A percentile compares a stretch with the other conserved stretches of the same genome.
These are phyloP conservation scores for Rhizomys pruinosus DNA, from an alignment of 2,113 vertebrate species.

Conservation along the genomic window DNA sequence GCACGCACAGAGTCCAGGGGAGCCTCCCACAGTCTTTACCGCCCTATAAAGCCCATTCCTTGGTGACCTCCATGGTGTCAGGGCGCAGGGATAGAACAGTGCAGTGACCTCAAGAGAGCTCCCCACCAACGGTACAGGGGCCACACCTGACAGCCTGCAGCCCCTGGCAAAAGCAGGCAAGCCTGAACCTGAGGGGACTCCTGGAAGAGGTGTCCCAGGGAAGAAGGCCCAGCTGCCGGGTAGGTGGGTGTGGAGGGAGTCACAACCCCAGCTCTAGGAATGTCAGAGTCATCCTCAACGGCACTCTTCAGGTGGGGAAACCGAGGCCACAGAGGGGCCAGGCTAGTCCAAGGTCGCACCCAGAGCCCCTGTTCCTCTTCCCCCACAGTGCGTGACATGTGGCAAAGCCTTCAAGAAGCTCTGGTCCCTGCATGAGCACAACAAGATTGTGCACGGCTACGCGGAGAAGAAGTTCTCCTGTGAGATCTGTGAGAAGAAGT, in stretches of 20 bases:
- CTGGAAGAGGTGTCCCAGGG: neutral
- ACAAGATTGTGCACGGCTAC: constrained; percentile 95
- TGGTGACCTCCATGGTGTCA: neutral
- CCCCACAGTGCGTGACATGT: constrained; percentile 92
- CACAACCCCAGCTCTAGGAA: neutral
- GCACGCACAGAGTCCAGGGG: neutral
- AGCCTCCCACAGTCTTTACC: neutral
- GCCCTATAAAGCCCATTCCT: neutral
- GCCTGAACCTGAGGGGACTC: neutral
- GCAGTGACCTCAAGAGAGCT: neutral
- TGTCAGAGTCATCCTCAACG: neutral
- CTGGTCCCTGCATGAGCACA: constrained; percentile 96
- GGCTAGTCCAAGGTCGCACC: neutral
- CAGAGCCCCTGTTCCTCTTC: neutral
- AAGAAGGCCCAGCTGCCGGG: neutral
- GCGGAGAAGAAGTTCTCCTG: constrained; percentile 97
- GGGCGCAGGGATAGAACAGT: neutral
- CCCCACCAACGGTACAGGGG: too few species aligned
- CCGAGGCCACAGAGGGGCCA: neutral
- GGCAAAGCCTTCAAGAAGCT: constrained; percentile 98
- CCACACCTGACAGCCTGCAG: neutral
- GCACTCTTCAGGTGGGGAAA: neutral
- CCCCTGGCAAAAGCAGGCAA: neutral
- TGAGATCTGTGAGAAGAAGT: constrained; percentile 98
- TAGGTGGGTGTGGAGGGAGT: too few species aligned